Evolutionary conservation across 2,113 vertebrate species (phyloP).

Genomic region (Gadus chalcogrammus): DNA sequence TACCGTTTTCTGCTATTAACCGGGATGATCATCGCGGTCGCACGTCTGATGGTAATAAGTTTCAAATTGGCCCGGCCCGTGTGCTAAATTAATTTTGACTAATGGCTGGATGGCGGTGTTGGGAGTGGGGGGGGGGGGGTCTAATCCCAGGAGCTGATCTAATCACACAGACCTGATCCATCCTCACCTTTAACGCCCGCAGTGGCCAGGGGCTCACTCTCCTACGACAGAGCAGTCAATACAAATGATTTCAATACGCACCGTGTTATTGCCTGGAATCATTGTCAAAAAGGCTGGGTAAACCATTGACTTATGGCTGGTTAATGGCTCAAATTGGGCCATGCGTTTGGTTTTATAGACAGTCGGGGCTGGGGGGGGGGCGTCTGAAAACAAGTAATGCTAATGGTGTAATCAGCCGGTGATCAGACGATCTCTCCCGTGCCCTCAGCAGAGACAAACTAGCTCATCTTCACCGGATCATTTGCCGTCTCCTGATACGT

Average conservation of each 20-base stretch:
- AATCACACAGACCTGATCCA: slow-evolving; percentile 54
- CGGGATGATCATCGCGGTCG: slow-evolving; percentile 37
- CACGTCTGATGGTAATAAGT: slow-evolving; percentile 47
- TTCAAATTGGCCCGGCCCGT: slow-evolving; percentile 46
- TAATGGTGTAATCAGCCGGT: slow-evolving; percentile 69
- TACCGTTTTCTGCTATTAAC: slow-evolving; percentile 58
- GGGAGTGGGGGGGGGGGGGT: too few relatives aligned
- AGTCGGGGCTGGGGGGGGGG: slow-evolving; percentile 21
- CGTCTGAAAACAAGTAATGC: slow-evolving; percentile 60
- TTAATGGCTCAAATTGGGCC: slow-evolving; percentile 62
- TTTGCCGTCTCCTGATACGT: slow-evolving; percentile 71
- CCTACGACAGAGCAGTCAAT: slow-evolving; percentile 60
- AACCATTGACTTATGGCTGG: slow-evolving; percentile 60
- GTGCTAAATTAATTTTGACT: slow-evolving; percentile 54
- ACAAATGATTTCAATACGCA: slow-evolving; percentile 71
- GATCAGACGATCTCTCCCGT: slow-evolving; percentile 40
- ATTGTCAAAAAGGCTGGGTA: slow-evolving; percentile 62
- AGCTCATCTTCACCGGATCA: slow-evolving; percentile 71
- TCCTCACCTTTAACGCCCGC: slow-evolving; percentile 41
- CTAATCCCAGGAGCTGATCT: slow-evolving; percentile 52
- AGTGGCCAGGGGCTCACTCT: slow-evolving; percentile 50
- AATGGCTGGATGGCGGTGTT: slow-evolving; percentile 32
- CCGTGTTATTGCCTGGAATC: slow-evolving; percentile 62
- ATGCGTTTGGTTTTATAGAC: slow-evolving; percentile 74
- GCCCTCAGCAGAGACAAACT: slow-evolving; percentile 52